Conservation (phyloP, 1,140 invertebrate genomes). For the Neotoxoptera formosana region DNA sequence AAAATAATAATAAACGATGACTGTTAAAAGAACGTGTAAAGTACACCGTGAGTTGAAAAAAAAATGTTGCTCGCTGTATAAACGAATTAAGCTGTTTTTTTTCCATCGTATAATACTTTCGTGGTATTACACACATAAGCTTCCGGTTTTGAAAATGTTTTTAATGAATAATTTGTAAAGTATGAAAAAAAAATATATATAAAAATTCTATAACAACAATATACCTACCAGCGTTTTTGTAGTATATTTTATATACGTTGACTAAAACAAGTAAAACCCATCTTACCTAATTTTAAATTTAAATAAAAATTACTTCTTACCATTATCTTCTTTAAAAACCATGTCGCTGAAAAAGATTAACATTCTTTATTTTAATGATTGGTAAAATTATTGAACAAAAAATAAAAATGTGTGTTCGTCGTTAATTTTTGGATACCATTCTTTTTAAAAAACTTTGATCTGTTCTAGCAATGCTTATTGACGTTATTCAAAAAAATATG, state of each 20-base stretch:
- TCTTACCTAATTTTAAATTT: not conserved
- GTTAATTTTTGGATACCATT: too few species aligned
- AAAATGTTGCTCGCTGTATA: not conserved
- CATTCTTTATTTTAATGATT: not conserved
- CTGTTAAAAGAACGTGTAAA: slow-evolving; percentile 13
- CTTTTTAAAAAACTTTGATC: too few species aligned
- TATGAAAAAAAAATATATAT: not conserved
- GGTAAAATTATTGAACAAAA: too few species aligned
- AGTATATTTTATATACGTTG: not conserved
- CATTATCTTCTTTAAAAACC: not conserved
- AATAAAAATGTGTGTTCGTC: too few species aligned
- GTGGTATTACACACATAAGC: slow-evolving; percentile 25
- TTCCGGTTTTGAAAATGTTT: slow-evolving; percentile 33
- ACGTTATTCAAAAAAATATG: too few species aligned
- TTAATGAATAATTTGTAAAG: slow-evolving; percentile 30
- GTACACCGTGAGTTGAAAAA: slow-evolving; percentile 1
- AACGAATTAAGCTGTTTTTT: slow-evolving; percentile 28
- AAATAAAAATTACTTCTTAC: not conserved
- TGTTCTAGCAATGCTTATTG: too few species aligned
- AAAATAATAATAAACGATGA: slow-evolving; percentile 39
- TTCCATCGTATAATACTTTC: not conserved
- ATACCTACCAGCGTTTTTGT: not conserved
- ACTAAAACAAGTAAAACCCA: not conserved
- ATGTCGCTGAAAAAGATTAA: not conserved
- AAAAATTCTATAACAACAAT: not conserved